Conservation (phyloP, 2,888 invertebrate species). For the Drosophila vallismaia region DNA sequence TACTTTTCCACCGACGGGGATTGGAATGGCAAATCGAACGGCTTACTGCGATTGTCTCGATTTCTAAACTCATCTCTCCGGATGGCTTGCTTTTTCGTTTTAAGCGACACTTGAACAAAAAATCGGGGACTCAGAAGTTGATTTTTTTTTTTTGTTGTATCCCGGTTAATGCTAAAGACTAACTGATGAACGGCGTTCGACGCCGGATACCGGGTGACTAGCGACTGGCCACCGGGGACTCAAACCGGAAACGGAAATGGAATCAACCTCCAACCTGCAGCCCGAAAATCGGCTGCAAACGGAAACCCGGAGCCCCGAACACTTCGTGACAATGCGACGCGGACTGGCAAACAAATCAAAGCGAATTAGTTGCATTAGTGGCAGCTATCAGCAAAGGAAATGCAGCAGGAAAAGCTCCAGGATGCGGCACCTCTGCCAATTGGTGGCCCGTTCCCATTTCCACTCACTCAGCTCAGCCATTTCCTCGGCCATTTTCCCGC, state of each 20-base stretch:
- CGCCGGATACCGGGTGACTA: slow-evolving; percentile 37
- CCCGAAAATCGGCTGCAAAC: slow-evolving; percentile 6
- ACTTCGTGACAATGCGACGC: slow-evolving; percentile 53
- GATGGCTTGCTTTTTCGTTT: not conserved
- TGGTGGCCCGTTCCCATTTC: slow-evolving; percentile 9
- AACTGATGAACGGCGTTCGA: slow-evolving; percentile 31
- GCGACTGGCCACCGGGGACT: slow-evolving; percentile 39
- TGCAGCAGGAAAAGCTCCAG: slow-evolving; percentile 10
- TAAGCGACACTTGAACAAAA: slow-evolving; percentile 1
- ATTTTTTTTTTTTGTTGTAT: too few relatives aligned
- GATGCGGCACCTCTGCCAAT: slow-evolving; percentile 37
- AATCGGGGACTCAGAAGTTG: too few relatives aligned
- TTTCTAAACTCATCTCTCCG: not conserved
- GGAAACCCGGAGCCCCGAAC: slow-evolving; percentile 30
- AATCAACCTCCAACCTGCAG: not conserved
- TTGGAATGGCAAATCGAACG: not conserved
- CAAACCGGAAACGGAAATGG: slow-evolving; percentile 23
- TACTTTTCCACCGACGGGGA: slow-evolving; percentile 2
- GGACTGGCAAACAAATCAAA: slow-evolving; percentile 56
- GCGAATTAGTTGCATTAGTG: slow-evolving; percentile 57
- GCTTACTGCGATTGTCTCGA: slow-evolving; percentile 6
- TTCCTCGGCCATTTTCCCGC: not conserved
- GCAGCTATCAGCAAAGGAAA: slow-evolving; percentile 48
- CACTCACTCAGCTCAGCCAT: too few relatives aligned
- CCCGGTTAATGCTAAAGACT: not conserved